A percentile compares a stretch with the other conserved stretches of the same genome.
phyloP scores from a whole-genome alignment of 2,888 invertebrate genomes.

The Odontomyia ornata region DNA sequence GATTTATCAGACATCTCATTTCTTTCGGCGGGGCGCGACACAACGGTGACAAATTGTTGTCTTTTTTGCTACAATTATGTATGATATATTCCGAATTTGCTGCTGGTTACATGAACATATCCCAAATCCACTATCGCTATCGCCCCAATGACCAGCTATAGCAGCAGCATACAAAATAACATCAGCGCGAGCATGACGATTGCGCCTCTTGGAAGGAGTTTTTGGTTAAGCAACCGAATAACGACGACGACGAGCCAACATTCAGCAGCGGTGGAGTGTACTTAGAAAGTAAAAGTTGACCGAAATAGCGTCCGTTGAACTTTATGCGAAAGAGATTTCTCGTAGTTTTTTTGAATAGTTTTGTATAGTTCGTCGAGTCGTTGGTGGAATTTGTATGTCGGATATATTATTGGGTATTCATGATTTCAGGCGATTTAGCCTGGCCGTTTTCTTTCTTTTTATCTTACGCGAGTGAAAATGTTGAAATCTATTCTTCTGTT shows the following conservation, averaged over 20 bases:
- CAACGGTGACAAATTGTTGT: background rate
- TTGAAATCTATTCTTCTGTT: too few relatives aligned
- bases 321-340: slow-evolving; percentile 18
- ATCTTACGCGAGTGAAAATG: too few relatives aligned
- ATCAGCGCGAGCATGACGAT: background rate
- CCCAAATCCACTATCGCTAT: background rate
- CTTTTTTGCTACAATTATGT: too few relatives aligned
- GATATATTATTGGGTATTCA: too few relatives aligned
- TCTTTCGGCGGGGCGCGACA: too few relatives aligned
- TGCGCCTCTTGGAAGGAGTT: slow-evolving; percentile 19
- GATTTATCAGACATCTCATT: background rate
- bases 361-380: too few relatives aligned
- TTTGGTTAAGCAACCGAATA: slow-evolving; percentile 25
- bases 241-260: slow-evolving; percentile 16
- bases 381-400: too few relatives aligned
- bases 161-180: background rate
- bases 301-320: slow-evolving; percentile 36
- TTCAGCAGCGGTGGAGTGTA: background rate
- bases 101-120: background rate
- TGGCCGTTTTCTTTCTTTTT: too few relatives aligned
- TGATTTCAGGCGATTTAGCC: too few relatives aligned
- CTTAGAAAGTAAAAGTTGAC: slow-evolving; percentile 44
- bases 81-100: background rate
- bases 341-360: too few relatives aligned
- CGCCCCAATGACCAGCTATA: background rate